Evolutionary conservation across 53 echinoderm and acorn worm species (phyloP).

Genomic region (Antedon mediterranea): DNA sequence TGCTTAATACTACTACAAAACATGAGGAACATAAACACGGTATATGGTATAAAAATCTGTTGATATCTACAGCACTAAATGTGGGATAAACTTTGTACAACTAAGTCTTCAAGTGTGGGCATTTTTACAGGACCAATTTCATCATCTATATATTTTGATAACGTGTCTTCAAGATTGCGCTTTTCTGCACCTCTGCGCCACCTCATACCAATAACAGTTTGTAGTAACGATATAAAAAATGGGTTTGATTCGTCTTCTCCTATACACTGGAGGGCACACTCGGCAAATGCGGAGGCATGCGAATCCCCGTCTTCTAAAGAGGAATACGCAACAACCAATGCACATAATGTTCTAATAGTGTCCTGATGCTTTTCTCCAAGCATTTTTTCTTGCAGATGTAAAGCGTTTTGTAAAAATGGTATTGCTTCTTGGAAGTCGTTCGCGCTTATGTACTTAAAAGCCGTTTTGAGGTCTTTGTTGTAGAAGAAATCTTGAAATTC

Average conservation of each 20-base stretch:
- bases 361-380: slow-evolving; percentile 51
- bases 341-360: slow-evolving; percentile 59
- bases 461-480: slow-evolving; percentile 63
- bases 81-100: slow-evolving; percentile 79
- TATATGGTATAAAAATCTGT: no score
- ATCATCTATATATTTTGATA: slow-evolving; percentile 45
- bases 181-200: slow-evolving; percentile 80
- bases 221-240: slow-evolving; percentile 65
- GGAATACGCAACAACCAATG: slow-evolving; percentile 67
- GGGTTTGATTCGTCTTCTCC: slow-evolving; percentile 66
- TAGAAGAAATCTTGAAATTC: slow-evolving; percentile 91
- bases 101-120: slow-evolving; percentile 75
- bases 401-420: slow-evolving; percentile 71
- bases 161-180: slow-evolving; percentile 51
- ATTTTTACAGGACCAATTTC: slow-evolving; percentile 47
- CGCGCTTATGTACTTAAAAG: slow-evolving; percentile 54
- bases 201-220: slow-evolving; percentile 75
- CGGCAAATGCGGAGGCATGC: slow-evolving; percentile 68
- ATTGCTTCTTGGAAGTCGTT: slow-evolving; percentile 61
- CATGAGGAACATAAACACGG: no score
- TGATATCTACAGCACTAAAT: slow-evolving; percentile 18
- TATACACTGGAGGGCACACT: slow-evolving; percentile 60
- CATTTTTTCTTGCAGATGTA: slow-evolving; percentile 90
- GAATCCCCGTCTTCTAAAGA: slow-evolving; percentile 69
- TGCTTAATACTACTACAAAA: no score